Conservation (phyloP, 1,140 invertebrate species). For the Eriocheir sinensis region DNA sequence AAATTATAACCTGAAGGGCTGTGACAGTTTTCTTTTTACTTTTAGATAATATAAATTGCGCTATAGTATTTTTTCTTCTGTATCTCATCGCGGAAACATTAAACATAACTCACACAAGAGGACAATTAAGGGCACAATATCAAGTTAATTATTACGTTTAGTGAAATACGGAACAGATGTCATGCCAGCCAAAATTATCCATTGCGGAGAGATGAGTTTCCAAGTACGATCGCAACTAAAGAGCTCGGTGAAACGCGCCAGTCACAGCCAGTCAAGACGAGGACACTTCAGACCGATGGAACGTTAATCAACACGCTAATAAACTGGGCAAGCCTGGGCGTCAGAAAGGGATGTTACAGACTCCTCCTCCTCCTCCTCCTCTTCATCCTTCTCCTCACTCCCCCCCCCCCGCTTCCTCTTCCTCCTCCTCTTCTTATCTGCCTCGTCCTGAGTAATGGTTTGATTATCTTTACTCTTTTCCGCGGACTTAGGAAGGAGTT, state of each 20-base stretch:
- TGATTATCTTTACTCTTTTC: constrained; percentile 26
- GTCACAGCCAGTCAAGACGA: no score
- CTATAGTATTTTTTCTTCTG: not conserved
- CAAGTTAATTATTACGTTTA: no score
- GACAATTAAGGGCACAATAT: no score
- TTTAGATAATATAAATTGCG: not conserved
- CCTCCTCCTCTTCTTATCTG: not conserved
- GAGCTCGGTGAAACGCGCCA: no score
- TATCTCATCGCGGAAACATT: not conserved
- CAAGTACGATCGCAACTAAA: no score
- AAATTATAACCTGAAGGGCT: not conserved
- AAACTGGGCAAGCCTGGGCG: not conserved
- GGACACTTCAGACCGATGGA: not conserved
- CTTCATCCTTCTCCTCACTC: not conserved
- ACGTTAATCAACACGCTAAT: constrained; percentile 9
- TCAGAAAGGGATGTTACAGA: not conserved
- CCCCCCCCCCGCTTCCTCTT: not conserved
- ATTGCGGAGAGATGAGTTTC: no score
- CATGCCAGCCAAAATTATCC: no score
- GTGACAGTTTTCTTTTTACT: not conserved
- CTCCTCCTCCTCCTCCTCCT: not conserved
- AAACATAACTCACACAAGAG: no score
- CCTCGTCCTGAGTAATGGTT: constrained; percentile 15
- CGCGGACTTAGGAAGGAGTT: not conserved
- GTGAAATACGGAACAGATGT: no score